Conservation (phyloP, 2,113 vertebrate species). For the Grantiella picta region DNA sequence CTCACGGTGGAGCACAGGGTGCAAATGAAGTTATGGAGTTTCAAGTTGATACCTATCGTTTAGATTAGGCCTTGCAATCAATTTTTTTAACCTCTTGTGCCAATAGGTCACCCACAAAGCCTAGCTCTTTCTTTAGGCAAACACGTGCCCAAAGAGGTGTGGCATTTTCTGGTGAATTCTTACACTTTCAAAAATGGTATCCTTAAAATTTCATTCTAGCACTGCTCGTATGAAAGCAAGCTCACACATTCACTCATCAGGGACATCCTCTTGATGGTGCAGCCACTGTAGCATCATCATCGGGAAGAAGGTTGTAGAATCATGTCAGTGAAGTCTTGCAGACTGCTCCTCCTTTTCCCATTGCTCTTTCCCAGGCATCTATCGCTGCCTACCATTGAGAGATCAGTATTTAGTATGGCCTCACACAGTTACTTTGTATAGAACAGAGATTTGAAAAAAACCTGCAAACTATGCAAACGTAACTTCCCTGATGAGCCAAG, state of each 20-base stretch:
- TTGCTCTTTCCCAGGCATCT: background rate
- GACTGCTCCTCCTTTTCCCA: background rate
- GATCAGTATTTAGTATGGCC: background rate
- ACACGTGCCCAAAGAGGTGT: background rate
- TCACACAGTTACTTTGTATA: background rate
- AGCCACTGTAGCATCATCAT: background rate
- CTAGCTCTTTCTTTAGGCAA: background rate
- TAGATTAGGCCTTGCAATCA: background rate
- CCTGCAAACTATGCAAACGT: background rate
- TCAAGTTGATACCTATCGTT: background rate
- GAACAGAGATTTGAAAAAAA: background rate
- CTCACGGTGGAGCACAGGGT: background rate
- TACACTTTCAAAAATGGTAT: background rate
- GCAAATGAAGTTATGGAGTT: background rate
- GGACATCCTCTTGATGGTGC: background rate
- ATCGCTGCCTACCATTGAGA: background rate
- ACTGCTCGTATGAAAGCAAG: background rate
- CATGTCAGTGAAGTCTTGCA: background rate
- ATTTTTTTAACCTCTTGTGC: background rate
- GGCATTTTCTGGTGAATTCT: background rate
- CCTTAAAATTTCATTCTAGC: background rate
- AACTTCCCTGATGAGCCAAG: background rate
- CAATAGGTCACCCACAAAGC: background rate
- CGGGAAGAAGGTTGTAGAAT: background rate
- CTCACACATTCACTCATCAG: background rate